Base-by-base conservation (phyloP, 1,140 invertebrate species). In the Nylanderia fulva region DNA sequence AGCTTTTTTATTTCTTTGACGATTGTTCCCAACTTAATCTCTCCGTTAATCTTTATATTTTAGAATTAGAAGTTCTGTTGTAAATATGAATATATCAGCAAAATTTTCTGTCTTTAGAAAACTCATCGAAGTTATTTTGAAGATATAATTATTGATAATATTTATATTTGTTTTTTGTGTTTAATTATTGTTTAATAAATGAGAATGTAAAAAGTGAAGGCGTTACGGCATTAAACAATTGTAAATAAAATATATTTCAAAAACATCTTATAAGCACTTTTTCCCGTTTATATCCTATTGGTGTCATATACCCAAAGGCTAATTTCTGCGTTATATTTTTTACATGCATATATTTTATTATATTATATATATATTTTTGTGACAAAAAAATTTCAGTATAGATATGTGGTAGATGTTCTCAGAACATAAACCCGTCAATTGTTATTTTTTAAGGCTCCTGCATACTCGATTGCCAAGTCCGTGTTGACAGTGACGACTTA, bases 211-310 rank as follows among this genome's bases (percentile, higher is more conserved):
- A 68, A 18, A 48, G 11, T 21, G 7, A 15, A 48, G n/a, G 24
- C 15, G 5, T n/a, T n/a, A n/a, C n/a, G 29, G 29, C n/a, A 36
- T 60, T 11, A 71, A 82, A 36, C 24, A 21, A 6, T 18, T 71
- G 52, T 82, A 82, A 72, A 82, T 82, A 82, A 82, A 82, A 56
- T 82, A 56, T 82, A 72, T 58, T 71, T 45, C 24, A 45, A 56
- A 58, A 68, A 71, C 24, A 71, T 58, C n/a, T 8, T 58, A 6
- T 69, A 27, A 52, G 33, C 1, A 52, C 39, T 66, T 79, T 45
- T 2, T 64, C 52, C 15, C n/a, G 0, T 64, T 54, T n/a, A n/a
- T n/a, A n/a, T n/a, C n/a, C n/a, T n/a, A n/a, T n/a, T n/a, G n/a
- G n/a, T n/a, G n/a, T n/a, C 21, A 80, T 18, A 56, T 18, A 36